These are phyloP conservation scores for Ophion ventricosus DNA, from an alignment of 2,888 invertebrate genomes.

Conservation along the genomic window DNA sequence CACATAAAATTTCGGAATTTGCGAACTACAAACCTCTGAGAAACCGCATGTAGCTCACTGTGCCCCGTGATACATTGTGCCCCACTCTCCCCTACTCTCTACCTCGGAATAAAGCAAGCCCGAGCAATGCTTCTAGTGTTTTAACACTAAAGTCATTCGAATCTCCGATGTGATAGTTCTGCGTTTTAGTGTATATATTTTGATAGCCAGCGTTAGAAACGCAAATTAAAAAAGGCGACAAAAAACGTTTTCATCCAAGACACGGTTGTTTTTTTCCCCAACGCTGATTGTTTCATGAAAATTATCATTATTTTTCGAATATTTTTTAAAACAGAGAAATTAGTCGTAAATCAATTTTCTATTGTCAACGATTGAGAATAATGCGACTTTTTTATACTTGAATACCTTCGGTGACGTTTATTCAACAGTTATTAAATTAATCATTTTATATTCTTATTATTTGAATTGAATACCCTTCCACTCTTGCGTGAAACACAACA, in stretches of 20 bases:
- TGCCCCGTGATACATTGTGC: no score
- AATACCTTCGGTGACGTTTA: background rate
- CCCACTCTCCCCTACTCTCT: no score
- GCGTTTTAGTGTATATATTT: background rate
- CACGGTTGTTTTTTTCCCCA: background rate
- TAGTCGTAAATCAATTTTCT: background rate
- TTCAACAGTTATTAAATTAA: background rate
- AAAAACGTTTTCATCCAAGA: background rate
- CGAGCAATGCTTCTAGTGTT: slow-evolving; percentile 23
- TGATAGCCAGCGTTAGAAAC: background rate
- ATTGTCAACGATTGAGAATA: background rate
- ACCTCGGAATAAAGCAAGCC: slow-evolving; percentile 6
- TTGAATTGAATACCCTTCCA: background rate
- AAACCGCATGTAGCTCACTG: no score
- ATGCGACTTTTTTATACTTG: background rate
- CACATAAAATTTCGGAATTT: no score
- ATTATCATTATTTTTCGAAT: background rate
- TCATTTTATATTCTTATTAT: background rate
- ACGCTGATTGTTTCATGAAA: background rate
- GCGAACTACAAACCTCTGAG: no score
- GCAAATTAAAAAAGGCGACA: background rate
- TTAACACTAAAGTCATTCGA: background rate
- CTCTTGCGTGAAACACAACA: slow-evolving; percentile 9
- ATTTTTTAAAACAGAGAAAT: background rate
- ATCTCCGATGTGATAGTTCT: background rate